Conservation (phyloP, 2,888 invertebrate species). For the Protonemura montana region DNA sequence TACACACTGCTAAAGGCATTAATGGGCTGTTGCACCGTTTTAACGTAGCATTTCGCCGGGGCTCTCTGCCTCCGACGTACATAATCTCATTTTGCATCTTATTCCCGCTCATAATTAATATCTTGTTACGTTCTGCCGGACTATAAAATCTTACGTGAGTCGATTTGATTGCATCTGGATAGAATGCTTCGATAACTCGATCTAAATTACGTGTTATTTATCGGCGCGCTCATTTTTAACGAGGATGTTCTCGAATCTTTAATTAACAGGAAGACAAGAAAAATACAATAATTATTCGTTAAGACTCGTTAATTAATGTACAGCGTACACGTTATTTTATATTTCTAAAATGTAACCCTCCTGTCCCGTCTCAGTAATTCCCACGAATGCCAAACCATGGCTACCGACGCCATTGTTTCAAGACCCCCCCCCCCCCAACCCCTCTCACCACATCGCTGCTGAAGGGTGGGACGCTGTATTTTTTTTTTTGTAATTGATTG, state of each 20-base stretch:
- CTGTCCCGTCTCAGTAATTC: background rate
- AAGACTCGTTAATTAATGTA: slow-evolving; percentile 31
- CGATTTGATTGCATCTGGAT: slow-evolving; percentile 34
- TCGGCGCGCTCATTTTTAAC: slow-evolving; percentile 36
- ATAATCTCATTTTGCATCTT: slow-evolving; percentile 32
- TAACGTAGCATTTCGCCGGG: background rate
- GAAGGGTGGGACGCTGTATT: slow-evolving; percentile 31
- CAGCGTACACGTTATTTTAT: slow-evolving; percentile 7
- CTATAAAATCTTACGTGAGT: slow-evolving; percentile 32
- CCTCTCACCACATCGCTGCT: too few species aligned
- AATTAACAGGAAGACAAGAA: slow-evolving; percentile 38
- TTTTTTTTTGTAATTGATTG: slow-evolving; percentile 32
- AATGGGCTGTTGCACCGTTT: background rate
- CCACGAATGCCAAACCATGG: slow-evolving; percentile 14
- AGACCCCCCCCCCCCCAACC: background rate
- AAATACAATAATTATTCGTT: slow-evolving; percentile 40
- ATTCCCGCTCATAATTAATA: slow-evolving; percentile 31
- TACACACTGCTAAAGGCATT: background rate
- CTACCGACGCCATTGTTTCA: slow-evolving; percentile 27
- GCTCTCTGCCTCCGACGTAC: background rate
- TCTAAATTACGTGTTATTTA: slow-evolving; percentile 37
- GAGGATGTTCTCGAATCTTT: slow-evolving; percentile 36
- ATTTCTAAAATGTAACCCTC: background rate
- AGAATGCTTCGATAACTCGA: slow-evolving; percentile 14
- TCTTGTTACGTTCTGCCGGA: slow-evolving; percentile 24